These are phyloP conservation scores for Amiota minor DNA, from an alignment of 2,888 invertebrate genomes.

Conservation along the genomic window DNA sequence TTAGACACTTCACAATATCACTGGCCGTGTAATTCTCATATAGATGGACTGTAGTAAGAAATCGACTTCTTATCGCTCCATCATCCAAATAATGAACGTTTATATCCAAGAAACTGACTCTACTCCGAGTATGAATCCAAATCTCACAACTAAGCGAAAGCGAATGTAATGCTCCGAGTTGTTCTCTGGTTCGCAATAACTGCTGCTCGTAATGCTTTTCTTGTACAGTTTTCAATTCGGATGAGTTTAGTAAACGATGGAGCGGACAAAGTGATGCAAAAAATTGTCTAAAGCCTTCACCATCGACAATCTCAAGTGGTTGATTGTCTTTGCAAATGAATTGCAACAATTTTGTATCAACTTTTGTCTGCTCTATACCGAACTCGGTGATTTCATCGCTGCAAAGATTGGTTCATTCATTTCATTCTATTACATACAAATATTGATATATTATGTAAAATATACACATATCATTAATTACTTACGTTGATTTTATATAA, in stretches of 20 bases:
- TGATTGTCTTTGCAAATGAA: constrained; percentile 6
- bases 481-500: constrained; percentile 4
- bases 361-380: not conserved
- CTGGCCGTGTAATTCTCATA: not conserved
- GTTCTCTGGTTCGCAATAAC: not conserved
- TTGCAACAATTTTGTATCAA: not conserved
- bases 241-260: not conserved
- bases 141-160: constrained; percentile 16
- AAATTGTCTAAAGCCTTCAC: not conserved
- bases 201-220: not conserved
- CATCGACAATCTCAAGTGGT: constrained; percentile 7
- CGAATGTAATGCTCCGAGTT: not conserved
- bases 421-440: not conserved
- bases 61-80: not conserved
- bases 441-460: not conserved
- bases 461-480: too few species aligned
- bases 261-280: constrained; percentile 12
- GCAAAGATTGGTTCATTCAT: not conserved
- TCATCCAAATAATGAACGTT: constrained; percentile 6
- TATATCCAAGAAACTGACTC: constrained; percentile 2
- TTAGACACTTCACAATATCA: not conserved
- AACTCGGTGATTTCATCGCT: not conserved
- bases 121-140: not conserved
- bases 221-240: not conserved
- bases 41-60: not conserved